Conservation (phyloP, 2,888 invertebrate species). For the Sinodicranocentrus sp. region DNA sequence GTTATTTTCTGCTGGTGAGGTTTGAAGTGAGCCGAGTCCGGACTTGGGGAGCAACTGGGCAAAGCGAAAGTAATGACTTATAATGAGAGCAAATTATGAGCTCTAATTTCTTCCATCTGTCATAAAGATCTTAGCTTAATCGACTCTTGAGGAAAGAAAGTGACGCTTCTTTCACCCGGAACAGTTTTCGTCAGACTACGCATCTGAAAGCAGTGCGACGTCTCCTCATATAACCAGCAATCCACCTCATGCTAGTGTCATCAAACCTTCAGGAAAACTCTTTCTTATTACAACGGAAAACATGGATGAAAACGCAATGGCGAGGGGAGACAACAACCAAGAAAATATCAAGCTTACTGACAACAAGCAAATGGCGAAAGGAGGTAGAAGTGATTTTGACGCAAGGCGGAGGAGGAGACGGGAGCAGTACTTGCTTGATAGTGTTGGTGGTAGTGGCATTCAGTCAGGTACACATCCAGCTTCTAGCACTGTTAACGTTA, state of each 20-base stretch:
- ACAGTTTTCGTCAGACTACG: too few species aligned
- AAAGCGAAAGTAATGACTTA: not conserved
- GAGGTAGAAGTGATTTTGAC: slow-evolving; percentile 81
- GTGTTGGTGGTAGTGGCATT: slow-evolving; percentile 76
- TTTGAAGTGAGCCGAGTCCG: too few species aligned
- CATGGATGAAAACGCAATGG: slow-evolving; percentile 77
- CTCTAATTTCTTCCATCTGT: not conserved
- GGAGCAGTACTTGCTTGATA: slow-evolving; percentile 76
- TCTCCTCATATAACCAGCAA: slow-evolving; percentile 74
- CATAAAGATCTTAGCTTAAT: slow-evolving; percentile 7
- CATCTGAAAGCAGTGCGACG: slow-evolving; percentile 73
- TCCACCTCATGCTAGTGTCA: slow-evolving; percentile 71
- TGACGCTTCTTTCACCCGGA: too few species aligned
- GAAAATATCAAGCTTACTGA: slow-evolving; percentile 86
- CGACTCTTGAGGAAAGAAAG: too few species aligned
- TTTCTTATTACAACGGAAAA: slow-evolving; percentile 74
- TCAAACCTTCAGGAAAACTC: slow-evolving; percentile 69
- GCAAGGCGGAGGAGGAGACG: slow-evolving; percentile 81
- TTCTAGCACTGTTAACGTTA: slow-evolving; percentile 82
- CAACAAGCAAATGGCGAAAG: slow-evolving; percentile 78
- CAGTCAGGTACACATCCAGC: slow-evolving; percentile 75
- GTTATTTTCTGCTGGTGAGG: too few species aligned
- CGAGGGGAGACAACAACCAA: slow-evolving; percentile 82
- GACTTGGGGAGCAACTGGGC: not conserved
- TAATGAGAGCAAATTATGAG: slow-evolving; percentile 25